Conservation (phyloP, 2,797 vertebrate genomes). For the Eospalax fontanierii region DNA sequence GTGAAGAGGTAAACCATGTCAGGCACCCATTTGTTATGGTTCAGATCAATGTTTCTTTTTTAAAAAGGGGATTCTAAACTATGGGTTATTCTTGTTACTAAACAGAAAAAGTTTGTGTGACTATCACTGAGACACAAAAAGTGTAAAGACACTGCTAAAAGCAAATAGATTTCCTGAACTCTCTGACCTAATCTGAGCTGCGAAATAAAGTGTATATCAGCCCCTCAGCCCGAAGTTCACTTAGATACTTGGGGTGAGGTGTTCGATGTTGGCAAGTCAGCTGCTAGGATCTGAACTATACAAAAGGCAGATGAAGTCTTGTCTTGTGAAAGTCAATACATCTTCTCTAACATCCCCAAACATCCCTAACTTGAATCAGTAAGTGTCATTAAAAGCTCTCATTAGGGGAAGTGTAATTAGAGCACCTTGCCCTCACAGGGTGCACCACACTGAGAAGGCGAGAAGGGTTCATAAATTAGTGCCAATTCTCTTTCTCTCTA, state of each 20-base stretch:
- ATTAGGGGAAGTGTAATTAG: constrained; percentile 89
- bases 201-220: constrained; percentile 75
- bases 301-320: constrained; percentile 79
- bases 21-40: constrained; percentile 70
- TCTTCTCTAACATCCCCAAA: constrained; percentile 87
- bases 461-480: constrained; percentile 89
- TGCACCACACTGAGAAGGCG: constrained; percentile 82
- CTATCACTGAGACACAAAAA: constrained; percentile 63
- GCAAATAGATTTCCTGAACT: constrained; percentile 11
- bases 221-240: not conserved
- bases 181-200: constrained; percentile 69
- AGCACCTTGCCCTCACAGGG: constrained; percentile 86
- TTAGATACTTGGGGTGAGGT: constrained; percentile 60
- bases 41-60: constrained; percentile 77
- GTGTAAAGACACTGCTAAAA: constrained; percentile 82
- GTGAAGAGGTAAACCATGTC: constrained; percentile 85
- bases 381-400: constrained; percentile 90
- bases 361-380: constrained; percentile 88
- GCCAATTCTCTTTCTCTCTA: constrained; percentile 86
- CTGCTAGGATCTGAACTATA: constrained; percentile 33
- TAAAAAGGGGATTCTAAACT: constrained; percentile 60
- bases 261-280: constrained; percentile 64
- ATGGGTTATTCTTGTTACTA: constrained; percentile 80
- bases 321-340: constrained; percentile 84
- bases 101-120: constrained; percentile 76